Evolutionary conservation across 2,113 vertebrate species (phyloP).

Genomic region (Indri indri): DNA sequence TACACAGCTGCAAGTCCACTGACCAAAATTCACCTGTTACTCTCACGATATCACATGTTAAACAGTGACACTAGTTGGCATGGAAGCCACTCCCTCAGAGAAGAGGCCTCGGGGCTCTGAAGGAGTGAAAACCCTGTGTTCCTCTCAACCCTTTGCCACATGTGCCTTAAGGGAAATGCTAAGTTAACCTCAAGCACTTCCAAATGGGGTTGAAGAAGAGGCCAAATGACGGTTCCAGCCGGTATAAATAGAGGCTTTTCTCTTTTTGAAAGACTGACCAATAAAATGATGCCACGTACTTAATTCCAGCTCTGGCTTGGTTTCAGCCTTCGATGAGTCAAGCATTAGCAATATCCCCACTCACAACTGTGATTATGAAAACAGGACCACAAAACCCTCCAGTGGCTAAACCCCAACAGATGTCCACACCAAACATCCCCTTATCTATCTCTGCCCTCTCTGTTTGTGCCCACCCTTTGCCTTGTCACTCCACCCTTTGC

Average conservation of each 20-base stretch:
- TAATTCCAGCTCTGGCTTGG: background rate
- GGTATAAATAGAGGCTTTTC: background rate
- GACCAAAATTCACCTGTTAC: background rate
- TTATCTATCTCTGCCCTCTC: background rate
- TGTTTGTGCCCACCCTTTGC: background rate
- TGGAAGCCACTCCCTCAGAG: background rate
- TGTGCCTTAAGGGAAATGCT: background rate
- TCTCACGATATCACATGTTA: background rate
- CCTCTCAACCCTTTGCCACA: background rate
- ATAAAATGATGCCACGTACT: background rate
- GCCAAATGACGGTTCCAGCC: background rate
- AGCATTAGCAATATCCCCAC: background rate
- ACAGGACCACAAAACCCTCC: background rate
- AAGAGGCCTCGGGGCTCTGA: background rate
- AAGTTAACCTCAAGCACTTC: background rate
- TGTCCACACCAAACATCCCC: background rate
- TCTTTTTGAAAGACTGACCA: background rate
- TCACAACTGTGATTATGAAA: background rate
- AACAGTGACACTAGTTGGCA: background rate
- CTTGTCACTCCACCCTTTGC: background rate
- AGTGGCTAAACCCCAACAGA: background rate
- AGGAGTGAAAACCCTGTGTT: background rate
- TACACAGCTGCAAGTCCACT: background rate
- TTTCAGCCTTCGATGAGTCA: slow-evolving; percentile 19
- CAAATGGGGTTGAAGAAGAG: background rate